Conservation (phyloP, 2,113 vertebrate species). For the Corythoichthys haematopterus region DNA sequence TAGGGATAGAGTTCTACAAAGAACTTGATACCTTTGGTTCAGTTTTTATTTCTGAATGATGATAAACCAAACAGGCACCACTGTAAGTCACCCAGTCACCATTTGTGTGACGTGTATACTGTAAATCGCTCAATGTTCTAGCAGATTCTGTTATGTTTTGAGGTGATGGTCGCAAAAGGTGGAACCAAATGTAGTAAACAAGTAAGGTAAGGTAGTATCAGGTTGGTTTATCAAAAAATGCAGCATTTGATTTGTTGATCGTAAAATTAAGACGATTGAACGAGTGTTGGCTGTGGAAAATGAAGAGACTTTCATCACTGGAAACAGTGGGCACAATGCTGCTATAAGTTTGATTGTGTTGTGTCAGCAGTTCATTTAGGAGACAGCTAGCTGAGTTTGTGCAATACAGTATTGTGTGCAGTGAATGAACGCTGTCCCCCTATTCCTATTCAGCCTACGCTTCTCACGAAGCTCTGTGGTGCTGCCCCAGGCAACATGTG, state of each 20-base stretch:
- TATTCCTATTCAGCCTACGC: slow-evolving; percentile 56
- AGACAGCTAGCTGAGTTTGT: slow-evolving; percentile 55
- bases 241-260: not conserved
- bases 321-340: slow-evolving; percentile 30
- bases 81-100: not conserved
- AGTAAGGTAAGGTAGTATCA: not conserved
- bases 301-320: slow-evolving; percentile 9
- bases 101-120: not conserved
- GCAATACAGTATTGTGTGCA: slow-evolving; percentile 63
- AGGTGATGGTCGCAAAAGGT: too few relatives aligned
- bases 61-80: not conserved
- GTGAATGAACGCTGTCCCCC: slow-evolving; percentile 51
- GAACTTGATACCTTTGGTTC: not conserved
- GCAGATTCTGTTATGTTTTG: not conserved
- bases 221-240: not conserved
- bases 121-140: not conserved
- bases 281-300: slow-evolving; percentile 4
- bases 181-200: too few relatives aligned
- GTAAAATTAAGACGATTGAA: not conserved
- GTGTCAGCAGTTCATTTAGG: slow-evolving; percentile 60
- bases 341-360: slow-evolving; percentile 34
- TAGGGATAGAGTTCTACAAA: not conserved
- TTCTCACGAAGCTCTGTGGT: slow-evolving; percentile 57
- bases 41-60: not conserved
- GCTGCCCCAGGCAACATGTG: slow-evolving; percentile 51